Base-by-base conservation (phyloP, 2,113 vertebrate genomes). In the Rhodinocichla rosea region DNA sequence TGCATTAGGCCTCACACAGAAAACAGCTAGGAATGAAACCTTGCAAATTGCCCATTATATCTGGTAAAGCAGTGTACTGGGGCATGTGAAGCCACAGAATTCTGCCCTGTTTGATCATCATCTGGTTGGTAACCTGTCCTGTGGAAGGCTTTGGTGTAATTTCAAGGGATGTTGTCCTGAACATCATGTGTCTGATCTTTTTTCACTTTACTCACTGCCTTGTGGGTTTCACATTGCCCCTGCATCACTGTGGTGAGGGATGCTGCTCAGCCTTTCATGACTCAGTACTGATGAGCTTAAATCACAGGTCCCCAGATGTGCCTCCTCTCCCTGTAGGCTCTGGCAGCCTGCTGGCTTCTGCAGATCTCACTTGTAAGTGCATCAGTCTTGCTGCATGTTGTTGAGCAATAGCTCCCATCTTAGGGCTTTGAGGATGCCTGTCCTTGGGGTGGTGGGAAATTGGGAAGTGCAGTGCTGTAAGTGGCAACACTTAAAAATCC, bases 211-310 rank as follows among this genome's bases (percentile, higher is more conserved):
- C 21, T 80, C 59, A 39, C 30, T 77, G 13, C 13, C 8, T 11
- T 1, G 2, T 53, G 78, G 44, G 5, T 53, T 67, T 63, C 33
- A 35, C 0, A n/a, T n/a, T n/a, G 12, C 5, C 20, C 9, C 56
- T 5, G 30, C 40, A n/a, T 22, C 40, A 1, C n/a, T 62, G 33
- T 17, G 24, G 10, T n/a, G 56, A 84, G 24, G 56, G 42, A 60
- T 75, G 26, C 42, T 77, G n/a, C 81, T 68, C 7, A 0, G 47
- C 16, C 26, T 79, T 56, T 59, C 23, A 13, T n/a, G 7, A 1
- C 53, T 64, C 47, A 55, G 32, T 28, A 35, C 45, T 1, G 2
- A 19, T 42, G 60, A 69, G 57, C 42, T 27, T 50, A 50, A 78
- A 55, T 62, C 60, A 82, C 2, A 1, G 52, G 21, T 90, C 82